Evolutionary conservation across 2,888 invertebrate genomes (phyloP).

Genomic region (Cyclophora albipunctata): DNA sequence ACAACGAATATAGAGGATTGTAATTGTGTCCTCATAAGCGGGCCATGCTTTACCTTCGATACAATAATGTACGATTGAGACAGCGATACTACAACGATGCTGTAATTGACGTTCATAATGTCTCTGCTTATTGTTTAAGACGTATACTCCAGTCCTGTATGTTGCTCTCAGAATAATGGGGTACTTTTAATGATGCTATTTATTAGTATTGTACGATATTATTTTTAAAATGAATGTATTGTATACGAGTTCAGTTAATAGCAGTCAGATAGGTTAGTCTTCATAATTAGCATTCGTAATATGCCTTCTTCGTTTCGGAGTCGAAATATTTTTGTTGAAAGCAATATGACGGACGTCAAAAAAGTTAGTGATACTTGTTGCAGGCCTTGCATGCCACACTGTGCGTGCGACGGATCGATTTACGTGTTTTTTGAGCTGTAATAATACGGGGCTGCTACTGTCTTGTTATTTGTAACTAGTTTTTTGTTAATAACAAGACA

Average conservation of each 20-base stretch:
- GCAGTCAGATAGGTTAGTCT: too few relatives aligned
- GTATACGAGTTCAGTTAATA: too few relatives aligned
- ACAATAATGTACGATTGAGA: conserved; percentile 53
- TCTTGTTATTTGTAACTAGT: conserved; percentile 52
- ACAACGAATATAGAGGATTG: conserved; percentile 61
- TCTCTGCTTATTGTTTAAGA: conserved; percentile 35
- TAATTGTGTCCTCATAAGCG: conserved; percentile 71
- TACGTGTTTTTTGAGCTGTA: conserved; percentile 55
- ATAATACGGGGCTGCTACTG: conserved; percentile 55
- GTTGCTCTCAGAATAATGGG: conserved; percentile 6
- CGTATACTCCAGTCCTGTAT: conserved; percentile 24
- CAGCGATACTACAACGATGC: conserved; percentile 50
- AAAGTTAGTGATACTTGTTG: conserved; percentile 4
- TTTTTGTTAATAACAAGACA: conserved; percentile 36
- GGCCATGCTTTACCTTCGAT: conserved; percentile 44
- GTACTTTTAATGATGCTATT: background rate
- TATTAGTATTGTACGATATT: too few relatives aligned
- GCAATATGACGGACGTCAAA: conserved; percentile 6
- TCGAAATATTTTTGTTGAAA: too few relatives aligned
- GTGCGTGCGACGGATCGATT: conserved; percentile 63
- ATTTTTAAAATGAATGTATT: too few relatives aligned
- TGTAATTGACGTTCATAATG: conserved; percentile 59
- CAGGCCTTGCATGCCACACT: conserved; percentile 26
- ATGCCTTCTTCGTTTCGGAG: too few relatives aligned
- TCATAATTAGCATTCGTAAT: too few relatives aligned